A percentile compares a stretch with the other conserved stretches of the same genome.
Evolutionary conservation across 2,888 invertebrate genomes (phyloP).

Genomic region (Zaprionus bogoriensis): DNA sequence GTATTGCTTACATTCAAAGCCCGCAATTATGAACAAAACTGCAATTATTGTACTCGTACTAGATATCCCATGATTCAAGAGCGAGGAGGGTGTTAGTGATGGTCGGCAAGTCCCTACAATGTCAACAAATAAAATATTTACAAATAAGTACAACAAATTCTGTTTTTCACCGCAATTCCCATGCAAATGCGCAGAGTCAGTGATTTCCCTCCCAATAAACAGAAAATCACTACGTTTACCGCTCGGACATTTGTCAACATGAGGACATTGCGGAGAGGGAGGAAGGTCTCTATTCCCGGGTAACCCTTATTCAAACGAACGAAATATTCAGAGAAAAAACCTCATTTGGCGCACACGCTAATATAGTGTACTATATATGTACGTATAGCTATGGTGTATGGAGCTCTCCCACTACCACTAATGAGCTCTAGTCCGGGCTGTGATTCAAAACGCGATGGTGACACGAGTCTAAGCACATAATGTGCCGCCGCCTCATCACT

Average conservation of each 20-base stretch:
- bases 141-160: conserved; percentile 1
- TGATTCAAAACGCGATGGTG: conserved; percentile 19
- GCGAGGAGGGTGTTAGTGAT: neutral
- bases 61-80: neutral
- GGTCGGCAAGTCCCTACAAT: neutral
- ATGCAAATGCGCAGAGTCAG: conserved; percentile 14
- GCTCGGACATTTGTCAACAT: conserved; percentile 31
- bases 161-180: neutral
- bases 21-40: neutral
- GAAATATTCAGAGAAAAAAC: conserved; percentile 5
- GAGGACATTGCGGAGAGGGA: neutral
- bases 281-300: neutral
- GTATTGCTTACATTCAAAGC: neutral
- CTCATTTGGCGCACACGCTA: conserved; percentile 12
- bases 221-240: conserved; percentile 9
- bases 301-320: conserved; percentile 10
- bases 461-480: conserved; percentile 7
- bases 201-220: conserved; percentile 23
- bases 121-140: conserved; percentile 6
- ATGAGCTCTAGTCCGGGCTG: conserved; percentile 20
- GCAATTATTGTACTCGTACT: neutral
- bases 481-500: conserved; percentile 3
- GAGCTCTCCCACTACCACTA: conserved; percentile 14
- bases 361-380: neutral
- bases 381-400: neutral